Evolutionary conservation across 2,888 invertebrate genomes (phyloP), one percentile per base, ranked within the genome.

Genomic region (Drosophila lacicola): DNA sequence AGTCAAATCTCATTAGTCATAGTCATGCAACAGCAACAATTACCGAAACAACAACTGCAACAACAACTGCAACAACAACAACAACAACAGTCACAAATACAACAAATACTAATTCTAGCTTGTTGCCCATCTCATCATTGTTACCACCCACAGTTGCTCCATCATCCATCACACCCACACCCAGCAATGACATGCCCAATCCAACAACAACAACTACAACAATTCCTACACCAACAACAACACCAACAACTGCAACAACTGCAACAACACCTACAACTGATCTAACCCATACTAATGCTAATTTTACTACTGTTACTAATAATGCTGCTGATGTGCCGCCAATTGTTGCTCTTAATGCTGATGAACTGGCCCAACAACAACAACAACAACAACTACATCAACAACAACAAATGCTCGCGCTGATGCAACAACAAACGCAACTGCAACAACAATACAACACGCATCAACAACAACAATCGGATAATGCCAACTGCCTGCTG

Each of bases 241-340:
- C 69, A 61, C 42, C 77, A 71, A 45, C 70, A 68, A 55, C 78
- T 67, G 44, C 77, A 71, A 45, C 70, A 68, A 55, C 78, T 67
- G 44, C 71, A 64, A 66, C 73, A 54, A 67, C 83, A 77, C 72
- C 83, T 65, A 58, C 76, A 77, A 76, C 70, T 78, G 91, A 83
- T 89, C 74, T 89, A 80, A 90, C 79, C 80, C 82, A 90, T 90
- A 85, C 90, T 90, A 91, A 90, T 90, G 80, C 78, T 65, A 90
- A 90, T 90, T 90, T 90, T 83, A 90, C 88, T 85, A 90, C 89
- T 83, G 87, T 88, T 88, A 90, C 90, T 90, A 90, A 90, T 71
- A 90, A 90, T 85, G 90, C 89, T 90, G 84, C 89, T 75, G 76
- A 71, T 68, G 74, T 49, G 42, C 42, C 64, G 53, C 53, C 68